Conservation (phyloP, 2,888 invertebrate genomes). For the Ommatoiulus sabulosus region DNA sequence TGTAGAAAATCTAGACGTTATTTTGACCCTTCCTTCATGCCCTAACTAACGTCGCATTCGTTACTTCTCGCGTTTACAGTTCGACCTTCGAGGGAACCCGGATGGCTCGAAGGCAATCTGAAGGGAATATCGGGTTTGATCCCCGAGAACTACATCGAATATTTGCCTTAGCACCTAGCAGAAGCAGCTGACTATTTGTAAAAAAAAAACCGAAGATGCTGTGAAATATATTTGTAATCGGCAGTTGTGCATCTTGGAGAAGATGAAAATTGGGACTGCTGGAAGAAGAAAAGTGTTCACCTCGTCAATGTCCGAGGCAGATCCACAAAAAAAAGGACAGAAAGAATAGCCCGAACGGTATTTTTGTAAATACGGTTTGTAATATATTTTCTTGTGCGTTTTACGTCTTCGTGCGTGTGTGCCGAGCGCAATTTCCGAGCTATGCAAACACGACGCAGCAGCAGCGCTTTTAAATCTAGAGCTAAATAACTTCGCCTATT, state of each 20-base stretch:
- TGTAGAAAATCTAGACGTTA: too few species aligned
- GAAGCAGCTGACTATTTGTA: background rate
- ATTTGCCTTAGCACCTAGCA: constrained; percentile 69
- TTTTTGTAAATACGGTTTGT: constrained; percentile 48
- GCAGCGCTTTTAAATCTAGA: background rate
- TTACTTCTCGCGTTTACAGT: constrained; percentile 74
- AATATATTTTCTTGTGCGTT: constrained; percentile 17
- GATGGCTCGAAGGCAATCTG: constrained; percentile 96
- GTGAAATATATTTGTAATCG: background rate
- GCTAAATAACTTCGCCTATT: background rate
- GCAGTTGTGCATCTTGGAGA: background rate
- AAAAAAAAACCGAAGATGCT: background rate
- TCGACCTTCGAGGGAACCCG: constrained; percentile 91
- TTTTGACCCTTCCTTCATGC: background rate
- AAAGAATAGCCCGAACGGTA: constrained; percentile 3
- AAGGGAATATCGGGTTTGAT: constrained; percentile 92
- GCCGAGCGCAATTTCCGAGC: background rate
- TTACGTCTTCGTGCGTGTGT: background rate
- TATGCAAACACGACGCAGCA: background rate
- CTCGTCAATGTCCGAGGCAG: background rate
- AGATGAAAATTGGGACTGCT: background rate
- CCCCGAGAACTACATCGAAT: constrained; percentile 96
- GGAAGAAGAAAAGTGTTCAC: background rate
- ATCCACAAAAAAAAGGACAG: background rate
- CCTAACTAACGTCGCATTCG: background rate